Base-by-base conservation (phyloP, 2,888 invertebrate species). In the Calameuta pallipes region DNA sequence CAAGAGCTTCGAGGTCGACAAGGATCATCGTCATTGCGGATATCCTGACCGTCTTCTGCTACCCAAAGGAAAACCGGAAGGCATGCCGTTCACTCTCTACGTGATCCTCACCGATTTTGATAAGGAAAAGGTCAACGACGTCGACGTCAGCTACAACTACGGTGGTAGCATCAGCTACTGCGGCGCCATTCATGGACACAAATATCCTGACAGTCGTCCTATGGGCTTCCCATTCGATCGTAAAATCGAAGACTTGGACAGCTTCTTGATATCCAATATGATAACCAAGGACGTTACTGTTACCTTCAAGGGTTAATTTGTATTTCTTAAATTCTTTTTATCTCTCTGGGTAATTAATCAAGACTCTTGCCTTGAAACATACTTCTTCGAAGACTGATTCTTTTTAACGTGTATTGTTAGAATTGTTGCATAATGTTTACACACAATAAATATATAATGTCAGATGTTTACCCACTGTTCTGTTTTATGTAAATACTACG, bases 211-310 rank as follows among this genome's bases (percentile, higher is more conserved):
- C 90, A 93, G 92, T 86, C 93, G 93, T 90, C 94, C 95, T 76
- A 92, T 95, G 87, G 95, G 95, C 76, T 96, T 94, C 93, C 96
- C 96, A 83, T 94, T 96, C 87, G 95, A 96, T 88, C 94, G 95
- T 84, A 90, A 92, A 69, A 94, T 95, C 87, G 92, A 94, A 73
- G 92, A 94, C 34, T 15, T n/a, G 75, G 90, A 90, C 69, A 92
- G 91, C 80, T 95, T 94, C 93, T 93, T 92, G 84, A 93, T 94
- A n/a, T 94, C 94, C 75, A 95, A 95, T 92, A 94, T 94, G 92
- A 93, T 92, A 90, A 94, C 94, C 88, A 92, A 94, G 81, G 94
- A 94, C 85, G 93, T 94, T 6, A 92, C 92, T 84, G 92, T 95
- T 87, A 95, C 93, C 93, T 94, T 95, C 91, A 92, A 93, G 85